Evolutionary conservation across 2,888 invertebrate genomes (phyloP).

Genomic region (Ormyrus pomaceus): DNA sequence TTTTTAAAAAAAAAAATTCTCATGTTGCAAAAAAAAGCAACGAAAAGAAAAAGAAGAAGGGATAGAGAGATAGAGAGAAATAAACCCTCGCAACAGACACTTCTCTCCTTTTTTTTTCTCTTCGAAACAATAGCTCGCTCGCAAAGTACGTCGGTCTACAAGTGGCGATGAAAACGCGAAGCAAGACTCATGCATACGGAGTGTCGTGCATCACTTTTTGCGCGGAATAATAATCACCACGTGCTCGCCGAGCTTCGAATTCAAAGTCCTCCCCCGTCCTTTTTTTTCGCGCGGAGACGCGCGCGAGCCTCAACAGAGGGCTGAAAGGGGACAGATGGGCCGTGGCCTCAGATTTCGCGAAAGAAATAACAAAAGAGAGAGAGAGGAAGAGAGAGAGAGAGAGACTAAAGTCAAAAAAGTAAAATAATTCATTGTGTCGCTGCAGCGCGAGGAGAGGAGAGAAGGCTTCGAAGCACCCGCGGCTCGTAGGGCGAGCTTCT

Average conservation of each 20-base stretch:
- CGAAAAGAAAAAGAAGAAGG: slow-evolving; percentile 12
- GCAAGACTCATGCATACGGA: background rate
- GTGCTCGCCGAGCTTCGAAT: slow-evolving; percentile 16
- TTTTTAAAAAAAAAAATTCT: slow-evolving; percentile 4
- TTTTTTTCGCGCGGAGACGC: no score
- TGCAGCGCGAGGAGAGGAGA: background rate
- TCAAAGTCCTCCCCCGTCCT: background rate
- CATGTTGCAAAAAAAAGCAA: background rate
- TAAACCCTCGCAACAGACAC: slow-evolving; percentile 3
- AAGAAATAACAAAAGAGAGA: background rate
- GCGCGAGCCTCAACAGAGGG: background rate
- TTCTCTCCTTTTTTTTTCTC: slow-evolving; percentile 7
- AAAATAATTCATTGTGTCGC: slow-evolving; percentile 27
- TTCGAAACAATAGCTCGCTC: background rate
- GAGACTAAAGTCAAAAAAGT: background rate
- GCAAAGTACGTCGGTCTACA: slow-evolving; percentile 21
- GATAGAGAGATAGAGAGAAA: slow-evolving; percentile 1
- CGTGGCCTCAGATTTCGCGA: background rate
- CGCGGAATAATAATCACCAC: slow-evolving; percentile 26
- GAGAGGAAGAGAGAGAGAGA: background rate
- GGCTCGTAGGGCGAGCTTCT: background rate
- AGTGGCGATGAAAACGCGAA: slow-evolving; percentile 23
- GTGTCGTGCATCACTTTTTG: background rate
- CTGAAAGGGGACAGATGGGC: background rate
- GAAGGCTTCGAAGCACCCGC: background rate